A percentile compares a stretch with the other conserved stretches of the same genome.
Evolutionary conservation across 2,888 invertebrate genomes (phyloP).

Genomic region (Pyrocoelia pectoralis): DNA sequence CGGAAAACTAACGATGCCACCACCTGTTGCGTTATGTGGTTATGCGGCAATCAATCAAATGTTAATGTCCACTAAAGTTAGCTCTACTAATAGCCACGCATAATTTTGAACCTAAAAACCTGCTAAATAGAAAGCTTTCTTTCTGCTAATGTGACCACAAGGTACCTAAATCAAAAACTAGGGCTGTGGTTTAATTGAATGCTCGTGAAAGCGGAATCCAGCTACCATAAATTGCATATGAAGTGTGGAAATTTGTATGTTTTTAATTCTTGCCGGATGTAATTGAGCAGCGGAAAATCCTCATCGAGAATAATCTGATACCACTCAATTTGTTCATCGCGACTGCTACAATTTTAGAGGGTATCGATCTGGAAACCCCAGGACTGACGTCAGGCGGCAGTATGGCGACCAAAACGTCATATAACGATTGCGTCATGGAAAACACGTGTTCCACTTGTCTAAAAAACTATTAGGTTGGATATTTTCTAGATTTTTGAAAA

Average conservation of each 20-base stretch:
- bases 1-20: too few species aligned
- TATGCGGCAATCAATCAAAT: constrained; percentile 2
- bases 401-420: constrained; percentile 63
- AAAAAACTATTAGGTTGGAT: constrained; percentile 4
- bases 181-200: too few species aligned
- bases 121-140: too few species aligned
- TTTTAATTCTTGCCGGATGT: not conserved
- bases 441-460: constrained; percentile 41
- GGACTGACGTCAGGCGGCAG: constrained; percentile 61
- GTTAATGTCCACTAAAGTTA: not conserved
- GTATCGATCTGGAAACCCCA: constrained; percentile 47
- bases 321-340: constrained; percentile 46
- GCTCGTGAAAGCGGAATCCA: too few species aligned
- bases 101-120: too few species aligned
- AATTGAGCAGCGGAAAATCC: constrained; percentile 23
- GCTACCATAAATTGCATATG: not conserved
- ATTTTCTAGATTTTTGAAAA: not conserved
- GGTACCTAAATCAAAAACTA: too few species aligned
- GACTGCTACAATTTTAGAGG: constrained; percentile 49
- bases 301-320: constrained; percentile 33
- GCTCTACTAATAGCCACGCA: too few species aligned
- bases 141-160: too few species aligned
- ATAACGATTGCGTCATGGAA: constrained; percentile 47
- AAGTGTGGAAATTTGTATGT: not conserved
- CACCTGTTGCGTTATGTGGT: constrained; percentile 2